phyloP scores from a whole-genome alignment of 2,888 invertebrate species.

The Lithophane ornitopus region DNA sequence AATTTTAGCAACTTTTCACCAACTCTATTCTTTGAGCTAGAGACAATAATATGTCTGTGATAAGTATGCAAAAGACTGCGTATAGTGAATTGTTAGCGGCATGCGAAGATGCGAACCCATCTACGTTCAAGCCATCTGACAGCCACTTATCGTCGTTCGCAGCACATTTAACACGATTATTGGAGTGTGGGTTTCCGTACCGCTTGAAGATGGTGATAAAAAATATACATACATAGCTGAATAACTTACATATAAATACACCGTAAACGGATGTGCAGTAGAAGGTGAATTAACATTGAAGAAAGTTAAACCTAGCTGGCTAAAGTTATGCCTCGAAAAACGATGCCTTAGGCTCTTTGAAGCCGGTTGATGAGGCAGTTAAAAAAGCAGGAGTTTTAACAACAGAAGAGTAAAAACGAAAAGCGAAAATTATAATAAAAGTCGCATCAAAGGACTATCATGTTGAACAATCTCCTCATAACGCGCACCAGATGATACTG shows the following conservation, averaged over 20 bases:
- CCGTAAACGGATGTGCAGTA: neutral
- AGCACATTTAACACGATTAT: constrained; percentile 58
- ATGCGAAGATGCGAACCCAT: constrained; percentile 9
- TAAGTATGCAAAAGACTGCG: neutral
- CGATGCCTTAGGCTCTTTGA: neutral
- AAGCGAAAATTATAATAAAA: constrained; percentile 5
- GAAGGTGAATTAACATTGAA: neutral
- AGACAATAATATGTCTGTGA: too few relatives aligned
- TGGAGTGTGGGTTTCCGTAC: constrained; percentile 49
- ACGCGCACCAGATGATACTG: constrained; percentile 62
- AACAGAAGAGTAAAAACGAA: constrained; percentile 12
- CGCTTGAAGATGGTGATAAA: constrained; percentile 42
- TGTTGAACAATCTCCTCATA: constrained; percentile 38
- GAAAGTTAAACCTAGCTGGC: neutral
- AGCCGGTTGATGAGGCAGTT: neutral
- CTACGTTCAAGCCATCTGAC: constrained; percentile 36
- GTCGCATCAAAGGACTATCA: constrained; percentile 23
- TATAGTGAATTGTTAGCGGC: neutral
- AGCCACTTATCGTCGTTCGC: constrained; percentile 58
- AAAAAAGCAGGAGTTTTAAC: neutral
- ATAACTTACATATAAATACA: neutral
- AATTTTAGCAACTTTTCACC: too few relatives aligned
- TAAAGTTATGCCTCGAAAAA: neutral
- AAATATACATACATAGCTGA: constrained; percentile 8
- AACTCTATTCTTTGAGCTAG: too few relatives aligned